A percentile compares a stretch with the other conserved stretches of the same genome.
Evolutionary conservation across 2,888 invertebrate species (phyloP).

Genomic region (Chrysopilus asiliformis): DNA sequence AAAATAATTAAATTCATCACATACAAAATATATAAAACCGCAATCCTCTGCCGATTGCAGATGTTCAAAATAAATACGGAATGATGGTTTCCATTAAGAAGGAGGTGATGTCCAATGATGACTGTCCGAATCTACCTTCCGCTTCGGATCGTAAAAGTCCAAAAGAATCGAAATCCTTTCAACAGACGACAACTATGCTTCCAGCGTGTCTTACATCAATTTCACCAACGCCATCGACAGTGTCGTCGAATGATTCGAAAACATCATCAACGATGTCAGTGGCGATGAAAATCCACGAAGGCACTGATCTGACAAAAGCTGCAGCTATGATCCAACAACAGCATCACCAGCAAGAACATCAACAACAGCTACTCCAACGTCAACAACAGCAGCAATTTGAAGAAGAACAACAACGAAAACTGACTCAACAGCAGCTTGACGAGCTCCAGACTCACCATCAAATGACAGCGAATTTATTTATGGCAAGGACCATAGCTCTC

Average conservation of each 20-base stretch:
- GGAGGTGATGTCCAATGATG: slow-evolving; percentile 8
- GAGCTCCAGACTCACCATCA: slow-evolving; percentile 32
- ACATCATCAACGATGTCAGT: slow-evolving; percentile 31
- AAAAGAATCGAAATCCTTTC: too few species aligned
- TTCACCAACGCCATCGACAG: slow-evolving; percentile 12
- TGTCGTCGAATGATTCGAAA: slow-evolving; percentile 18
- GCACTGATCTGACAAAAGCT: slow-evolving; percentile 10
- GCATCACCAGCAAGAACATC: slow-evolving; percentile 25
- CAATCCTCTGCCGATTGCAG: slow-evolving; percentile 23
- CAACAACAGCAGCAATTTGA: slow-evolving; percentile 14
- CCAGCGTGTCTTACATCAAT: neutral
- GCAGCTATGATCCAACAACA: slow-evolving; percentile 18
- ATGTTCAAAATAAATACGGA: slow-evolving; percentile 20
- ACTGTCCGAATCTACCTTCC: neutral
- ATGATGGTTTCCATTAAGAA: slow-evolving; percentile 11
- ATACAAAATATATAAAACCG: slow-evolving; percentile 10
- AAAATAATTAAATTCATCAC: slow-evolving; percentile 3
- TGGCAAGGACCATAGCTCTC: slow-evolving; percentile 31
- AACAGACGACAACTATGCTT: neutral
- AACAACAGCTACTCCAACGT: slow-evolving; percentile 25
- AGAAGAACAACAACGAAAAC: slow-evolving; percentile 7
- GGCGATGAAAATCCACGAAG: slow-evolving; percentile 17
- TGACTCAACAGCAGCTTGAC: slow-evolving; percentile 25
- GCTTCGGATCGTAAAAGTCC: slow-evolving; percentile 5
- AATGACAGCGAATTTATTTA: slow-evolving; percentile 35